Evolutionary conservation across 2,113 vertebrate genomes (phyloP), one percentile per base, ranked within the genome.

Genomic region (Telmatochromis brichardi): DNA sequence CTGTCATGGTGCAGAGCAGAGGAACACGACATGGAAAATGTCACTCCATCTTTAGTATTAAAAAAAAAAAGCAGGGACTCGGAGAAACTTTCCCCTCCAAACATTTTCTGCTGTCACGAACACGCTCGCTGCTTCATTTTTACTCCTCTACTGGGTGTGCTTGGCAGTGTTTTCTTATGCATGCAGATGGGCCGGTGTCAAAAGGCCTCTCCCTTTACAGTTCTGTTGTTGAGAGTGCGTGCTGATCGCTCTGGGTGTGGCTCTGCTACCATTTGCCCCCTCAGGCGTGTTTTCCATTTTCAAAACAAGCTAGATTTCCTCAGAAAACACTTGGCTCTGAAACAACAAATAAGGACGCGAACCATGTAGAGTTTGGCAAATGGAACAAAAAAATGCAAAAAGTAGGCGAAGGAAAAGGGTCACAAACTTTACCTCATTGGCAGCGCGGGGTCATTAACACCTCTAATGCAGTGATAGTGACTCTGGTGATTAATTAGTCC

Each of bases 141-240:
- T 17, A 47, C 84, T 51, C 55, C 19, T 21, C 45, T 73, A 37
- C 28, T 89, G 80, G 87, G 63, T 71, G 82, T 84, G 55, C 45
- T 42, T n/a, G 54, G 80, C 47, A 12, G 51, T 73, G 93, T 94
- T 95, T 95, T 91, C 91, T 92, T 89, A 90, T 93, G 93, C 91
- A 92, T 94, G 85, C 92, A 94, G 93, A 96, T 94, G 94, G 94
- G 87, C 85, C 50, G 78, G 86, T 94, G 92, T 94, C 91, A 94
- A 94, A 88, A 90, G 94, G 86, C 91, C 90, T 91, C 89, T 90
- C 95, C 93, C 90, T 31, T 88, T 91, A 86, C 93, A 92, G 84
- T 87, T 60, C 31, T 92, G 90, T 90, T 88, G 86, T 91, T 3
- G 80, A 42, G 83, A 79, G 81, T 60, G 79, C 86, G 83, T 7